These are phyloP conservation scores for Cetoscarus ocellatus DNA, from an alignment of 2,797 vertebrate genomes.

Conservation along the genomic window DNA sequence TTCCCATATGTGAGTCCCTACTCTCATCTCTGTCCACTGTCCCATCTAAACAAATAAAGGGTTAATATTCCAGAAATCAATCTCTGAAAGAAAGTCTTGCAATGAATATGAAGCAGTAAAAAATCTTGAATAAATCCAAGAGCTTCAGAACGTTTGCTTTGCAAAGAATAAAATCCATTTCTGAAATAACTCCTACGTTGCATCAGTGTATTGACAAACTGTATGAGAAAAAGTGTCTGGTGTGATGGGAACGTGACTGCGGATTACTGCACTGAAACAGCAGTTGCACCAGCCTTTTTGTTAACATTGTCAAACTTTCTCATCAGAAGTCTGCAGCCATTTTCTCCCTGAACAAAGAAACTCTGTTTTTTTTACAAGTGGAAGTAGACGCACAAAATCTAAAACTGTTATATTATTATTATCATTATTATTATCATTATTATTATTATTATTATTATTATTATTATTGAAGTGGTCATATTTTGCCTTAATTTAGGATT, in stretches of 20 bases:
- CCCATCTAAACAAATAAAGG: too few species aligned
- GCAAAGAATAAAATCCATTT: slow-evolving; percentile 33
- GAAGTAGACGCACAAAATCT: too few species aligned
- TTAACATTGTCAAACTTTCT: slow-evolving; percentile 10
- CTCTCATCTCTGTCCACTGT: too few species aligned
- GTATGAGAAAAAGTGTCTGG: slow-evolving; percentile 32
- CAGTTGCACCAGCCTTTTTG: slow-evolving; percentile 22
- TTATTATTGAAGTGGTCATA: too few species aligned
- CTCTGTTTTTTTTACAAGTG: neutral
- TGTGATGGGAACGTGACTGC: slow-evolving; percentile 19
- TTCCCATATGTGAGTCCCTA: too few species aligned
- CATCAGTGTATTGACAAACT: slow-evolving; percentile 49
- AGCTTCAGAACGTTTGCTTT: slow-evolving; percentile 1
- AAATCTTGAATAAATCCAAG: neutral
- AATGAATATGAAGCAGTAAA: slow-evolving; percentile 15
- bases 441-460: too few species aligned
- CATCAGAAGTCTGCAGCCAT: slow-evolving; percentile 15
- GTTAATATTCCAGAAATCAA: too few species aligned
- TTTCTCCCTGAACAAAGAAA: neutral
- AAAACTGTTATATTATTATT: too few species aligned
- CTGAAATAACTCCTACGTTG: slow-evolving; percentile 51
- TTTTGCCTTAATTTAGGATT: too few species aligned
- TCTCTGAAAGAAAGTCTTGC: too few species aligned
- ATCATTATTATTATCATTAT: too few species aligned
- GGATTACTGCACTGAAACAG: slow-evolving; percentile 24